Conservation (phyloP, 2,113 vertebrate species). For the Blennius ocellaris region DNA sequence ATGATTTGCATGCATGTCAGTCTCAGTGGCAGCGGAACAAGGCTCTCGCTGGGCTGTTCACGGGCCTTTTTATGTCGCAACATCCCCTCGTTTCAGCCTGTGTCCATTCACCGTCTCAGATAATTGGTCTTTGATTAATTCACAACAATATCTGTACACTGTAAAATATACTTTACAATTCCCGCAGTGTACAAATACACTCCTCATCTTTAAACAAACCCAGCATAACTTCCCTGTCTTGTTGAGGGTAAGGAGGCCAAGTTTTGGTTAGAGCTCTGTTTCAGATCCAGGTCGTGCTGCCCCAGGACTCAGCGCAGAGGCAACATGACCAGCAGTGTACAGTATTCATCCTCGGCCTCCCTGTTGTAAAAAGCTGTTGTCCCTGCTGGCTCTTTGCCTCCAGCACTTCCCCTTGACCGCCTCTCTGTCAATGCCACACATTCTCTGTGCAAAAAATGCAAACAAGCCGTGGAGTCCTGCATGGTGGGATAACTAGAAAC, state of each 20-base stretch:
- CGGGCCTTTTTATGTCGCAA: slow-evolving; percentile 25
- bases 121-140: background rate
- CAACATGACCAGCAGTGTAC: slow-evolving; percentile 65
- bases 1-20: slow-evolving; percentile 84
- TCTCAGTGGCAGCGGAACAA: slow-evolving; percentile 61
- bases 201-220: slow-evolving; percentile 39
- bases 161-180: slow-evolving; percentile 46
- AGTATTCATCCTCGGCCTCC: slow-evolving; percentile 73
- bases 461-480: slow-evolving; percentile 57
- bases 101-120: background rate
- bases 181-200: slow-evolving; percentile 21
- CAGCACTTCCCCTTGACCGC: slow-evolving; percentile 67
- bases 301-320: slow-evolving; percentile 64
- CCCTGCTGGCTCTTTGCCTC: slow-evolving; percentile 70
- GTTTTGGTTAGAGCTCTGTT: slow-evolving; percentile 58
- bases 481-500: slow-evolving; percentile 20
- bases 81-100: slow-evolving; percentile 15
- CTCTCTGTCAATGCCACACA: slow-evolving; percentile 60
- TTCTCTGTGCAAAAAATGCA: slow-evolving; percentile 70
- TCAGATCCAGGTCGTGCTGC: slow-evolving; percentile 76
- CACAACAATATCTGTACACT: slow-evolving; percentile 10
- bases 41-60: slow-evolving; percentile 54
- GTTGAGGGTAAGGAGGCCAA: slow-evolving; percentile 62
- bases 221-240: slow-evolving; percentile 39
- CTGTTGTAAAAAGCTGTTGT: slow-evolving; percentile 72